A percentile compares a stretch with the other conserved stretches of the same genome.
phyloP scores from a whole-genome alignment of 2,113 vertebrate genomes.

The Oryzias celebensis region DNA sequence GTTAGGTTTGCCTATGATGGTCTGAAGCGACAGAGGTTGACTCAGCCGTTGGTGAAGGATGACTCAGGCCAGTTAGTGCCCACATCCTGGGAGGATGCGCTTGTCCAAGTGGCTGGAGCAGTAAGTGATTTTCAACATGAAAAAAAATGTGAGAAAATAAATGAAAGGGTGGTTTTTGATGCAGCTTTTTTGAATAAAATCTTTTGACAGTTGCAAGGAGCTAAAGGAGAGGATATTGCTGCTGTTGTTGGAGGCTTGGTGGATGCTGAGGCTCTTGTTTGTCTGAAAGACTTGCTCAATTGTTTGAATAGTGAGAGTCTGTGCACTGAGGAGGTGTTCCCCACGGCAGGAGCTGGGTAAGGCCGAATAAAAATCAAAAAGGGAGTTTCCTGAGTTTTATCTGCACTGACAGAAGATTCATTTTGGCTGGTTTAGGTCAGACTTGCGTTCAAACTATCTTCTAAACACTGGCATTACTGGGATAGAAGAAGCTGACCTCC shows the following conservation, averaged over 20 bases:
- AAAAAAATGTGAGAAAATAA: background rate
- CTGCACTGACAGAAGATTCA: background rate
- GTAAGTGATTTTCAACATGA: conserved; percentile 70
- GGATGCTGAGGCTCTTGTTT: conserved; percentile 88
- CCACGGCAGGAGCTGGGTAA: conserved; percentile 87
- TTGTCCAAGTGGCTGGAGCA: conserved; percentile 83
- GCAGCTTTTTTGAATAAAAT: background rate
- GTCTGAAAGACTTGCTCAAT: conserved; percentile 88
- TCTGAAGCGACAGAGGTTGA: conserved; percentile 88
- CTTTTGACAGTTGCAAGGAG: conserved; percentile 80
- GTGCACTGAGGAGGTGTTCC: conserved; percentile 90
- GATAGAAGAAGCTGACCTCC: conserved; percentile 87
- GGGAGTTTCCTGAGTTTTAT: background rate
- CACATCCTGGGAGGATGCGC: conserved; percentile 86
- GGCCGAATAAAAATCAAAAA: background rate
- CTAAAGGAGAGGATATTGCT: conserved; percentile 79
- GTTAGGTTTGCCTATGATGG: conserved; percentile 90
- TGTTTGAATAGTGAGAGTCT: conserved; percentile 82
- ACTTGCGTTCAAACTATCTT: conserved; percentile 88
- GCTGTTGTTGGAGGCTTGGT: conserved; percentile 88
- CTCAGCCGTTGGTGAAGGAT: conserved; percentile 85
- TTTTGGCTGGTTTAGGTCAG: conserved; percentile 72
- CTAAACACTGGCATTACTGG: conserved; percentile 88
- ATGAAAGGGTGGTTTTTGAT: conserved; percentile 3
- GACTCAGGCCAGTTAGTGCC: conserved; percentile 82